Evolutionary conservation across 2,113 vertebrate species (phyloP).

Genomic region (Turnix velox): DNA sequence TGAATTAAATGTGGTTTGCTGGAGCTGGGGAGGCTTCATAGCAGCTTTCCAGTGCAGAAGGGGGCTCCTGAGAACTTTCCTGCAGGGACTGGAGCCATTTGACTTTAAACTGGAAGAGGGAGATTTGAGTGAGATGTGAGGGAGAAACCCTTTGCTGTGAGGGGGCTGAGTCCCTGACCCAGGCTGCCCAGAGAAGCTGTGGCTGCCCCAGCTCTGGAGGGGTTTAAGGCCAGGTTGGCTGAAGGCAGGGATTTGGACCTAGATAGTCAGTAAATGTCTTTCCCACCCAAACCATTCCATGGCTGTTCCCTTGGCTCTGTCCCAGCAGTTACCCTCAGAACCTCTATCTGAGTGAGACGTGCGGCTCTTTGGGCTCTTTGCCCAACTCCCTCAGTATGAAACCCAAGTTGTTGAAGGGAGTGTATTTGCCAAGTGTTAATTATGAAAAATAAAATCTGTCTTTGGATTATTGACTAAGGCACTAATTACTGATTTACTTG

Average conservation of each 20-base stretch:
- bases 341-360: neutral
- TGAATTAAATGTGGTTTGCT: too few species aligned
- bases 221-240: neutral
- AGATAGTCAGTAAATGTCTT: rapidly evolving
- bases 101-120: neutral
- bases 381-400: neutral
- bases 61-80: neutral
- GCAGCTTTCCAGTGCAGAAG: neutral
- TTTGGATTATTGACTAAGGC: slow-evolving; percentile 34
- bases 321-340: rapidly evolving
- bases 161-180: neutral
- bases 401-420: neutral
- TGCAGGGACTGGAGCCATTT: neutral
- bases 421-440: slow-evolving; percentile 18
- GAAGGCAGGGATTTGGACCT: neutral
- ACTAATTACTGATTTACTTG: slow-evolving; percentile 6
- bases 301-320: rapidly evolving
- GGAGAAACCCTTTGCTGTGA: neutral
- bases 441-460: slow-evolving; percentile 28
- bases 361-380: neutral
- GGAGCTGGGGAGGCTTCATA: neutral
- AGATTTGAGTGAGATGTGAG: neutral
- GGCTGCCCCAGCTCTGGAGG: neutral
- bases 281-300: rapidly evolving
- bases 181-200: neutral